These are phyloP conservation scores for Pristionchus entomophagus DNA, from an alignment of 2,888 invertebrate species.

Conservation along the genomic window DNA sequence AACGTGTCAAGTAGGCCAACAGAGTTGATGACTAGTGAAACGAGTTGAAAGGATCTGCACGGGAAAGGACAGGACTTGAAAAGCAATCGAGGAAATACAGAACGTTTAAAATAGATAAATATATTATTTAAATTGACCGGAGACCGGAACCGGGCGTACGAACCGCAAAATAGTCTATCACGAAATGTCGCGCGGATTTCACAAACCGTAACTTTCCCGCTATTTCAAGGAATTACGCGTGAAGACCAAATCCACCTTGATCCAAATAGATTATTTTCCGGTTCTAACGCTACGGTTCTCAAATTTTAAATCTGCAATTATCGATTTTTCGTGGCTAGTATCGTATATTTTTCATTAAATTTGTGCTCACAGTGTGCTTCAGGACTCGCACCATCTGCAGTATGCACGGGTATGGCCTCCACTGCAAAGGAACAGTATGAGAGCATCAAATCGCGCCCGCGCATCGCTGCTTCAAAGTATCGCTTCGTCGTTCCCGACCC, in stretches of 20 bases:
- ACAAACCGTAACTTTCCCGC: too few species aligned
- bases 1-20: neutral
- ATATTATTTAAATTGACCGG: too few species aligned
- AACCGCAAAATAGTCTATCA: too few species aligned
- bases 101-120: neutral
- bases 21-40: neutral
- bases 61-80: neutral
- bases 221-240: neutral
- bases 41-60: neutral
- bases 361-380: neutral
- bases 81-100: neutral
- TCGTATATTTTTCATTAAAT: neutral
- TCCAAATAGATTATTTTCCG: too few species aligned
- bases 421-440: slow-evolving; percentile 41
- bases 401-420: slow-evolving; percentile 26
- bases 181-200: too few species aligned
- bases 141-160: too few species aligned
- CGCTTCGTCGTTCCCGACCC: slow-evolving; percentile 53
- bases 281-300: neutral
- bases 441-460: slow-evolving; percentile 46
- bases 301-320: neutral
- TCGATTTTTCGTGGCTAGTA: neutral
- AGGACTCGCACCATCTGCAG: neutral
- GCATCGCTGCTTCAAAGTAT: slow-evolving; percentile 44
- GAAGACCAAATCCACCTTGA: neutral